Base-by-base conservation (phyloP, 2,797 vertebrate genomes). In the Peromyscus melanophrys region DNA sequence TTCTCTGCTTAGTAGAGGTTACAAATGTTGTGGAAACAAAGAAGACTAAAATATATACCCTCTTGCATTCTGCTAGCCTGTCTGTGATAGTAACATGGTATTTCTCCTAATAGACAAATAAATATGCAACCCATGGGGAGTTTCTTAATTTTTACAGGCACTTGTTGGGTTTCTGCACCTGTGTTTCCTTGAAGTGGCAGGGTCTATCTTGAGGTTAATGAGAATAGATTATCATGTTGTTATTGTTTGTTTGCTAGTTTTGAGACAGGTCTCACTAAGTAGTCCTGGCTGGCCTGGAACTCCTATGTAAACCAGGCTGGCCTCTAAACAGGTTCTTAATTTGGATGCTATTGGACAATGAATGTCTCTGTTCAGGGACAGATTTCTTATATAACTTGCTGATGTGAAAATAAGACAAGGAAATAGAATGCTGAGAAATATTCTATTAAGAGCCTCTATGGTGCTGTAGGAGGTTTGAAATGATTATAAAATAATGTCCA, bases 1-100 rank as follows among this genome's bases (percentile, higher is more conserved):
- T 94, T 96, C 67, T 83, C 46, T 96, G 85, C 80, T 95, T 97
- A 77, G 37, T 25, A 40, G 40, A 59, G 19, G 59, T 90, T 95
- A 85, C 52, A 94, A 96, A 96, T 95, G 65, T 97, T 97, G 94
- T 93, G 40, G 69, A 96, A 97, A 97, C 88, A 96, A 97, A 95
- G 55, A 92, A 92, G 27, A 94, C 80, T 65, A 93, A 94, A 96
- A 59, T 80, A 37, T 49, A 75, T 71, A 92, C 40, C 31, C 94
- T 73, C 82, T 69, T 94, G 21, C 11, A 78, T 94, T 92, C 59
- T 97, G 57, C 61, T 85, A 49, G 29, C 46, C 78, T 93, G 21
- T 91, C 21, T 90, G 65, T 83, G 63, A 37, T 23, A 91, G 13
- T 4, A 87, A 31, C 31, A 81, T 52, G 40, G n/a, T 49, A 80